phyloP scores from a whole-genome alignment of 2,888 invertebrate species.

The Oscheius onirici region DNA sequence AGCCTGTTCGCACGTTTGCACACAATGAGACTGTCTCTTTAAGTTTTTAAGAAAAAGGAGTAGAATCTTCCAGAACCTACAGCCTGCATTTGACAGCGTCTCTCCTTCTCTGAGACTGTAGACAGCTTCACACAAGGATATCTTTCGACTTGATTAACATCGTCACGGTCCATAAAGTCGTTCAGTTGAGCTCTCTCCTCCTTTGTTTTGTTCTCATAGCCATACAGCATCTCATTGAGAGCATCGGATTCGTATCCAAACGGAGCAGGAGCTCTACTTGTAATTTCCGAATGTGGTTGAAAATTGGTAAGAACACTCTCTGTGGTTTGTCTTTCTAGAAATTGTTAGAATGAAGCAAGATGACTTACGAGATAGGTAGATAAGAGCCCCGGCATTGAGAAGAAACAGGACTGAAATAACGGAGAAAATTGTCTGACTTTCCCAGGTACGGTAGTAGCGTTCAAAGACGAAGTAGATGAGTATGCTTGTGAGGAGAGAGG shows the following conservation, averaged over 20 bases:
- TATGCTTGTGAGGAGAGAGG: not conserved
- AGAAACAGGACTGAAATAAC: not conserved
- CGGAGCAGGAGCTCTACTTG: not conserved
- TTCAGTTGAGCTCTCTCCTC: too few species aligned
- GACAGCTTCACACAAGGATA: too few species aligned
- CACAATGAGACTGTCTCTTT: too few species aligned
- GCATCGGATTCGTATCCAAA: not conserved
- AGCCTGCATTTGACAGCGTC: too few species aligned
- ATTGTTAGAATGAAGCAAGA: not conserved
- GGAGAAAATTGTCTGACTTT: not conserved
- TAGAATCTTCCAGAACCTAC: too few species aligned
- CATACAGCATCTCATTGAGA: not conserved
- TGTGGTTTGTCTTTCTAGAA: not conserved
- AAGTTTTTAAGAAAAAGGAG: too few species aligned
- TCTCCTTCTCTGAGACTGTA: too few species aligned
- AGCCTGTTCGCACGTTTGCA: too few species aligned
- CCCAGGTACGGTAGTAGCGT: not conserved
- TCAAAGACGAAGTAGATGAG: not conserved
- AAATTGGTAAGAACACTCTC: not conserved
- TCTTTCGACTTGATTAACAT: too few species aligned
- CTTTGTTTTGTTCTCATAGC: too few species aligned
- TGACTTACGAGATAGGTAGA: not conserved
- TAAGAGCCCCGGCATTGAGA: not conserved
- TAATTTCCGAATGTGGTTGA: not conserved
- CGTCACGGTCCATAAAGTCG: too few species aligned